phyloP scores from a whole-genome alignment of 2,888 invertebrate species.

The Phalera bucephala region DNA sequence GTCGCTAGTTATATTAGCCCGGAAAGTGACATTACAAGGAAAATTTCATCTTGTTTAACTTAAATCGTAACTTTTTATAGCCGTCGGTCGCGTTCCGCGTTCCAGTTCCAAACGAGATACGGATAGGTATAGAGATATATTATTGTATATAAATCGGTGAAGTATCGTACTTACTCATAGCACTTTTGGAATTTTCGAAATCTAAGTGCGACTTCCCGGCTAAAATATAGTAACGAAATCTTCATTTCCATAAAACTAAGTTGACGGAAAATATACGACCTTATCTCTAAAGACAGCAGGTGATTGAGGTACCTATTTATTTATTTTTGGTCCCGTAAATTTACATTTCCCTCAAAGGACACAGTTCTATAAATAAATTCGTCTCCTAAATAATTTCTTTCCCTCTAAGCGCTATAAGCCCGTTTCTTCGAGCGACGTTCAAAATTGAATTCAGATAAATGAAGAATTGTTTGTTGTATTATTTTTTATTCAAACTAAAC shows the following conservation, averaged over 20 bases:
- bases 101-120: constrained; percentile 21
- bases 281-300: no score
- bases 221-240: no score
- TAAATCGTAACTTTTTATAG: constrained; percentile 58
- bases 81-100: constrained; percentile 37
- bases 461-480: constrained; percentile 25
- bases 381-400: constrained; percentile 11
- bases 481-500: constrained; percentile 21
- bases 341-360: constrained; percentile 5
- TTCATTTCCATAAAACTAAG: no score
- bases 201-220: no score
- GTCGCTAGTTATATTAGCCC: constrained; percentile 43
- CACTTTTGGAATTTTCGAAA: no score
- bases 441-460: constrained; percentile 32
- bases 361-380: constrained; percentile 8
- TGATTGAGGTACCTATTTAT: no score
- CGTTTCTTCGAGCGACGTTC: constrained; percentile 15
- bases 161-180: no score
- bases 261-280: no score
- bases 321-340: no score
- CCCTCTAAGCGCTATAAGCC: constrained; percentile 17
- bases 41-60: constrained; percentile 60
- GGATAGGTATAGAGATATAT: constrained; percentile 21
- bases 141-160: constrained; percentile 15
- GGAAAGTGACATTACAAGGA: constrained; percentile 55